Percentiles rank a stretch among this genome's conserved stretches.
These are phyloP conservation scores for Arremon aurantiirostris DNA, from an alignment of 2,797 vertebrate species.

Conservation along the genomic window DNA sequence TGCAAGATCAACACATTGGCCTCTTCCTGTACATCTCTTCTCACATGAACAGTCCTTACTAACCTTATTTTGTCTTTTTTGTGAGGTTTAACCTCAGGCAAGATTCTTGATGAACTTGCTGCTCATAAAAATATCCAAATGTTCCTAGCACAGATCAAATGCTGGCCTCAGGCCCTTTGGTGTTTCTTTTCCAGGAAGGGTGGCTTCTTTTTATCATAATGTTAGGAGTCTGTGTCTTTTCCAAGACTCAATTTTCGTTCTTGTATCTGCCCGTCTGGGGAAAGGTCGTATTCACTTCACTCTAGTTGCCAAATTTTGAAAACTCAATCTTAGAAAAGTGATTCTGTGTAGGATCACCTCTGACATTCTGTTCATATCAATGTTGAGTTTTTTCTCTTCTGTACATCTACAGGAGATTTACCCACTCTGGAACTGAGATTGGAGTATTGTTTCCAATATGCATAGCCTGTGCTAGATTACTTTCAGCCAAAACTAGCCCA, in stretches of 20 bases:
- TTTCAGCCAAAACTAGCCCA: neutral
- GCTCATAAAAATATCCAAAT: conserved; percentile 64
- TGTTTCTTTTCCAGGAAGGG: conserved; percentile 44
- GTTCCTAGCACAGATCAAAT: conserved; percentile 54
- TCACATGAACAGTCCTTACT: conserved; percentile 48
- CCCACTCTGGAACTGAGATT: neutral
- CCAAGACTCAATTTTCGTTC: conserved; percentile 19
- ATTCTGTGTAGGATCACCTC: neutral
- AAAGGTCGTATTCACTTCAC: neutral
- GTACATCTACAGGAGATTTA: neutral
- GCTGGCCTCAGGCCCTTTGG: conserved; percentile 35
- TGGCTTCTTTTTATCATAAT: conserved; percentile 52
- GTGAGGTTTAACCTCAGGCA: conserved; percentile 60
- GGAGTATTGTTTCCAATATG: neutral
- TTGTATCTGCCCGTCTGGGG: neutral
- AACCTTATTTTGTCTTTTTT: conserved; percentile 72
- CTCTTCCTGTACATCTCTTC: conserved; percentile 54
- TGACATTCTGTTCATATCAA: neutral
- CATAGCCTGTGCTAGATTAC: neutral
- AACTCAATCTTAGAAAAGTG: neutral
- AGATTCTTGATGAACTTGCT: conserved; percentile 53
- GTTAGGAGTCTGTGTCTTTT: neutral
- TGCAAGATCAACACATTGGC: conserved; percentile 66
- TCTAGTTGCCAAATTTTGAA: conserved; percentile 23
- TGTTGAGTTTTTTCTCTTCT: neutral